phyloP scores from a whole-genome alignment of 2,797 vertebrate species.

The Clamator glandarius region DNA sequence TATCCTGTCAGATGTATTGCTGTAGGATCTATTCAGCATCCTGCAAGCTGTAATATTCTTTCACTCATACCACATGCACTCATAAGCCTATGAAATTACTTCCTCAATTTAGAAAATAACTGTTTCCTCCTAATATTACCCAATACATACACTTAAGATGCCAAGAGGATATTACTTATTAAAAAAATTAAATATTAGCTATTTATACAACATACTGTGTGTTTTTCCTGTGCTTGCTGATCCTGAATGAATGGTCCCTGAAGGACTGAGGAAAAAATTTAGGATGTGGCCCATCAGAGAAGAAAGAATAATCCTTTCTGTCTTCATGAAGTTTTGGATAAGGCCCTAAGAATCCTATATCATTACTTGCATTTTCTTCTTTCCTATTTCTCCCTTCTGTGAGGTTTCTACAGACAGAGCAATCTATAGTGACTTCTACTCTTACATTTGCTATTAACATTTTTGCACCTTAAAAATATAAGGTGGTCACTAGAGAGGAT shows the following conservation, averaged over 20 bases:
- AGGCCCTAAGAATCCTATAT: background rate
- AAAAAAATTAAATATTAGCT: background rate
- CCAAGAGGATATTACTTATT: background rate
- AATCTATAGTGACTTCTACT: background rate
- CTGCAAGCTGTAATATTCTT: background rate
- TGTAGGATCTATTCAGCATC: background rate
- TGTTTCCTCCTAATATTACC: background rate
- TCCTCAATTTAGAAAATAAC: background rate
- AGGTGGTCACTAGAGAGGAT: background rate
- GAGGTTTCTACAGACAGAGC: background rate
- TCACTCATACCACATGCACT: background rate
- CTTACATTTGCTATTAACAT: background rate
- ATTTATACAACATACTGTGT: background rate
- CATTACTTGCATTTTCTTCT: background rate
- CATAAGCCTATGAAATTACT: background rate
- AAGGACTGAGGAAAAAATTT: background rate
- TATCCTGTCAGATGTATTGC: conserved; percentile 2
- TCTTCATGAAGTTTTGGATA: background rate
- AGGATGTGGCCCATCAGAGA: background rate
- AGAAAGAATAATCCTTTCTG: background rate
- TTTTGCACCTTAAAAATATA: background rate
- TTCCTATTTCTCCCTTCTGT: background rate
- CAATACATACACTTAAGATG: background rate
- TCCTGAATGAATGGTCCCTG: background rate
- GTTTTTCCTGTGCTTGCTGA: background rate